These are phyloP conservation scores for Ptilonorhynchus violaceus DNA, from an alignment of 2,113 vertebrate species.

Conservation along the genomic window DNA sequence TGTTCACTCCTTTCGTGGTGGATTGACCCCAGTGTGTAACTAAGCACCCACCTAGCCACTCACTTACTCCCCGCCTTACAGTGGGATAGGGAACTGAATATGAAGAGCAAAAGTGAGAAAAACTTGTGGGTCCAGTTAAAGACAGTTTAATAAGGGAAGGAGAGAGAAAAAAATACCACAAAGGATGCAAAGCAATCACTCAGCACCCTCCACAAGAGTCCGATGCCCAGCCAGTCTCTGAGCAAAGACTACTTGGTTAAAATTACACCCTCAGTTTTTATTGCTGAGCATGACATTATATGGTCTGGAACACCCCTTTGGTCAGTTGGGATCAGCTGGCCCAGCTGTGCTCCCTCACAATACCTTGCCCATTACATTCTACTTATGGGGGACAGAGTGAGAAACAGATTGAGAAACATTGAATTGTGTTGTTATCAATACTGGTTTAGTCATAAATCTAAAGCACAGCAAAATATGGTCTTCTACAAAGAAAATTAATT, in stretches of 20 bases:
- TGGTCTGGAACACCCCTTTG: not conserved
- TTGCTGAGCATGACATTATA: accelerated
- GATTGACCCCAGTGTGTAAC: not conserved
- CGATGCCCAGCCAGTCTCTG: not conserved
- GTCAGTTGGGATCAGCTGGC: not conserved
- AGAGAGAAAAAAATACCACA: not conserved
- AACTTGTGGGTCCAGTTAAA: not conserved
- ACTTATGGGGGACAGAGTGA: not conserved
- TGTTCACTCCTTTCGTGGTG: not conserved
- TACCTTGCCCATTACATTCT: not conserved
- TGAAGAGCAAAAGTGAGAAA: not conserved
- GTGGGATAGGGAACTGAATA: accelerated
- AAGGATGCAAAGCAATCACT: not conserved
- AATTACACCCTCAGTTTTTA: not conserved
- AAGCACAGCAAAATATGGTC: not conserved
- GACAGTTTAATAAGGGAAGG: not conserved
- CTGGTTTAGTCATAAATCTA: not conserved
- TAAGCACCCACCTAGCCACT: not conserved
- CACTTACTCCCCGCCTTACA: accelerated
- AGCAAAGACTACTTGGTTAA: not conserved
- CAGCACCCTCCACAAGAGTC: not conserved
- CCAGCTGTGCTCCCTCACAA: not conserved
- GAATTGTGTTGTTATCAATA: not conserved
- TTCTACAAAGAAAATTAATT: not conserved
- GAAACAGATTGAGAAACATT: too few relatives aligned